These are phyloP conservation scores for Eumaeus atala DNA, from an alignment of 1,140 invertebrate genomes.

Conservation along the genomic window DNA sequence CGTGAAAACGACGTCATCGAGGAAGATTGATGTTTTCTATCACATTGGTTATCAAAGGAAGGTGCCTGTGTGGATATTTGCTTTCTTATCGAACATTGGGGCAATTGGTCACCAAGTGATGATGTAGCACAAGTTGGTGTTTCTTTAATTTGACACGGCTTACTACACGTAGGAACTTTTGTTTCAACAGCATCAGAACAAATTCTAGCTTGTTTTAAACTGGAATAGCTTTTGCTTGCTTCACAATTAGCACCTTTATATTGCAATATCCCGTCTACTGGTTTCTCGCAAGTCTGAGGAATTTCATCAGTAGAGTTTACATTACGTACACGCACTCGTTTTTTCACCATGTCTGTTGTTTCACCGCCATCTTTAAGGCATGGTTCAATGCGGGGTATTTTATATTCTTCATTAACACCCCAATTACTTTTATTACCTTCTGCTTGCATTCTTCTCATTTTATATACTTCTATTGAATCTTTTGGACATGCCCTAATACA, in stretches of 20 bases:
- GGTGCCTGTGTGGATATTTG: too few species aligned
- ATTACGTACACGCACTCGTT: constrained; percentile 19
- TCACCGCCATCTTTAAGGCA: constrained; percentile 20
- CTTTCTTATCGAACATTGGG: too few species aligned
- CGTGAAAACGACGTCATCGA: too few species aligned
- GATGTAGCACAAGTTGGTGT: constrained; percentile 26
- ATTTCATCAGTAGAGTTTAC: constrained; percentile 17
- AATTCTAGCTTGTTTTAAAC: constrained; percentile 27
- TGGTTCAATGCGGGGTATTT: constrained; percentile 11
- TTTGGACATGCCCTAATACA: constrained; percentile 35
- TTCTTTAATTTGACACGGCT: constrained; percentile 21
- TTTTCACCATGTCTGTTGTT: constrained; percentile 25
- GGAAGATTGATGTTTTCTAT: too few species aligned
- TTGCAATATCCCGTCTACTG: constrained; percentile 11
- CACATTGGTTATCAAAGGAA: too few species aligned
- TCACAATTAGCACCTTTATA: constrained; percentile 21
- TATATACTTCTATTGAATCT: constrained; percentile 54
- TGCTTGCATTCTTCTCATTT: constrained; percentile 41
- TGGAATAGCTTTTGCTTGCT: not conserved
- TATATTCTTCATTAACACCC: constrained; percentile 18
- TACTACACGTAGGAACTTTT: constrained; percentile 24
- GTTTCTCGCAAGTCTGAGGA: not conserved
- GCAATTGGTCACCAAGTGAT: too few species aligned
- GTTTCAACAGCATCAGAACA: constrained; percentile 24
- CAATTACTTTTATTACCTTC: constrained; percentile 38